Base-by-base conservation (phyloP, 2,888 invertebrate genomes). In the Aspidiotus rigidus region DNA sequence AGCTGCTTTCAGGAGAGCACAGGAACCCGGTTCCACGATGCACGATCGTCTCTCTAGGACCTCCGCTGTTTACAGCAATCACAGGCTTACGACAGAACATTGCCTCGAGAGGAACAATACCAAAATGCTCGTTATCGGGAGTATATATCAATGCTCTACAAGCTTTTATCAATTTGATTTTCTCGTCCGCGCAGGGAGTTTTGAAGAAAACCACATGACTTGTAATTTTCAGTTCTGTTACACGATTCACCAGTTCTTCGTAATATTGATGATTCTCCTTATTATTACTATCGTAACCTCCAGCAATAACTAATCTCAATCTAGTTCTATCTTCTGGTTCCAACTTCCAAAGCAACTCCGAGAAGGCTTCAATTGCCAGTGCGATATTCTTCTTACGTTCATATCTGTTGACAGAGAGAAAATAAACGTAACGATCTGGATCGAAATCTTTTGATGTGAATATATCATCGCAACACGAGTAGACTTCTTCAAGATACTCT, bases 61-160 rank as follows among this genome's bases (percentile, higher is more conserved):
- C 99, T 40, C 99, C 99, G 75, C 90, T 92, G 75, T 93, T 90
- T 0, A 92, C 88, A 0, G 99, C 99, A 73, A 99, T 86, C 0
- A 99, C 96, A 7, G 98, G 96, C 76, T 92, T 90, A 6, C 84
- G 82, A 77, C 88, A 86, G 77, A 92, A 92, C 99, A 99, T 99
- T 0, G 97, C 96, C 81, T 99, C 99, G 67, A 99, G 81, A 0
- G 99, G 99, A 9, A 99, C 99, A 75, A 99, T 99, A 7, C 99
- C 99, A 81, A 99, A 99, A 80, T 99, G 99, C 78, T 99, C 99
- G 77, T 91, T 90, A 3, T 88, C 86, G 1, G 99, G 99, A 8
- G 99, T 99, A 77, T 99, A 99, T 28, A 99, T 77, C 17, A 99
- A 80, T 72, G 90, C 88, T 69, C 85, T 83, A 74, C 90, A 88